phyloP scores from a whole-genome alignment of 2,888 invertebrate genomes.

The Nymphalis c-album region DNA sequence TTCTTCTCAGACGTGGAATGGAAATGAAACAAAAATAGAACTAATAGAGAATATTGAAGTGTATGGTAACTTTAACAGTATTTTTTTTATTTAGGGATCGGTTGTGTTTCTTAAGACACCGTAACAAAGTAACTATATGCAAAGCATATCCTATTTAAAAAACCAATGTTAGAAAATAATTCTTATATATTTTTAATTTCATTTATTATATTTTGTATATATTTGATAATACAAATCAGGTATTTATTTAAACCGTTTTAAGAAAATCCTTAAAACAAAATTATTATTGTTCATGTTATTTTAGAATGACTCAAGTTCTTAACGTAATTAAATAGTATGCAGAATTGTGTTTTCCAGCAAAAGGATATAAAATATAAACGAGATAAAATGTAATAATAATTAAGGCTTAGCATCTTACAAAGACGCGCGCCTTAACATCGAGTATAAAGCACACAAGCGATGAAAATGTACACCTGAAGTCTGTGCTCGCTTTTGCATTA shows the following conservation, averaged over 20 bases:
- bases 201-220: too few relatives aligned
- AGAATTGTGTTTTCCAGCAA: conserved; percentile 38
- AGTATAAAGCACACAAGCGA: conserved; percentile 78
- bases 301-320: too few relatives aligned
- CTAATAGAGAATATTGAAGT: conserved; percentile 16
- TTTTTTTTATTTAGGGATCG: background rate
- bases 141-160: too few relatives aligned
- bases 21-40: conserved; percentile 23
- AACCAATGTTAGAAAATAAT: too few relatives aligned
- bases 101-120: too few relatives aligned
- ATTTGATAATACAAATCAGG: too few relatives aligned
- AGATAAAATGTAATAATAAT: conserved; percentile 78
- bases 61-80: background rate
- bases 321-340: conserved; percentile 9
- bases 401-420: conserved; percentile 73
- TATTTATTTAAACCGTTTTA: background rate
- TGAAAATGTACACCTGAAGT: conserved; percentile 81
- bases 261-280: background rate
- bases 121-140: too few relatives aligned
- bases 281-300: background rate
- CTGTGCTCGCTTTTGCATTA: conserved; percentile 80
- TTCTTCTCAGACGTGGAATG: conserved; percentile 54
- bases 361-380: conserved; percentile 49
- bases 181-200: too few relatives aligned
- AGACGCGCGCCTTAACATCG: conserved; percentile 75